Evolutionary conservation across 1,140 invertebrate species (phyloP), one percentile per base, ranked within the genome.

Genomic region (Agraylea sexmaculata): DNA sequence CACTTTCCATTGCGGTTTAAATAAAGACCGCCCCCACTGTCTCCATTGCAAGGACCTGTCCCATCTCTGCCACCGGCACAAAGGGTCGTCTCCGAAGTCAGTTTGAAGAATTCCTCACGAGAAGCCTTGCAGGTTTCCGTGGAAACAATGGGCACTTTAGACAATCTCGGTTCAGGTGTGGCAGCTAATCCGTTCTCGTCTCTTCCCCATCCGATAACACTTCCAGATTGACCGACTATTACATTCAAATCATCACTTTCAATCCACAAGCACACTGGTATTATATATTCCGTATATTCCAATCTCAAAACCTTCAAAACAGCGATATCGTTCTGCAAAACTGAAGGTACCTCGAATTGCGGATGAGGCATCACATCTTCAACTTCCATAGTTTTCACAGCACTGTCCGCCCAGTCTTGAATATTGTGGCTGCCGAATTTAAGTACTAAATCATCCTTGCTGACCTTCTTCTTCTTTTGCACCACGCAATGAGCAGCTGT

Each of bases 11-110:
- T 53, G 2, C 53, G 42, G 1, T 45, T 4, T 5, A 74, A 46
- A 20, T 70, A 60, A 0, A 75, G 52, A 1, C 71, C 73, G 17
- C 68, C 67, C 6, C 73, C 72, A 22, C 68, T 72, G 40, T 74
- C 70, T 0, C 71, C 72, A 30, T 66, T 62, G 33, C 71, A 75
- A 2, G 69, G 68, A 1, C 70, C 72, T 2, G 57, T 58, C 19
- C 70, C 70, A 10, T 54, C 56, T 21, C 68, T 56, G 45, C 59
- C 59, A 23, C 58, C 62, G 62, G 30, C 65, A 44, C 66, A 69
- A 17, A 65, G 54, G 0, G 60, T 51, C 12, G 23, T 46, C 4
- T 51, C 44, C 6, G 52, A 51, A 4, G 55, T 55, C 3, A 54
- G 17, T 13, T 48, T 45, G 8, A 40, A 23, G 34, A 51, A 57